Conservation (phyloP, 2,888 invertebrate species). For the Drosophila nr. fundita region DNA sequence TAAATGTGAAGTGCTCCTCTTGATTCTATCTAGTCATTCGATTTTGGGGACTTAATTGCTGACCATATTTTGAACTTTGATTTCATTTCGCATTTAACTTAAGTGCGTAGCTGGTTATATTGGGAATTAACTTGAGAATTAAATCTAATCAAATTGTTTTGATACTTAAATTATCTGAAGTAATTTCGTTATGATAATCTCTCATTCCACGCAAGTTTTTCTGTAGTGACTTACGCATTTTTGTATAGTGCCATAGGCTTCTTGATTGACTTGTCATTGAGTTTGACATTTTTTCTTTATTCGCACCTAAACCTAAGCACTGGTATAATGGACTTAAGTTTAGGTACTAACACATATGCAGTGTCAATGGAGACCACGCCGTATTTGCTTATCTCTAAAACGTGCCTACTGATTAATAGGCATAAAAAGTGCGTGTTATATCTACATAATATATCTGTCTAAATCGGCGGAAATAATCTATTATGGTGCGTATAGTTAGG, state of each 20-base stretch:
- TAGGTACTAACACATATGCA: neutral
- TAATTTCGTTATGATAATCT: conserved; percentile 40
- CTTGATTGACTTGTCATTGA: conserved; percentile 32
- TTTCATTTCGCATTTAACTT: conserved; percentile 15
- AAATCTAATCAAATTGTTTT: conserved; percentile 65
- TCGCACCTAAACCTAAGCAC: conserved; percentile 26
- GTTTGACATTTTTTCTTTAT: conserved; percentile 23
- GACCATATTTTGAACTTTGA: conserved; percentile 26
- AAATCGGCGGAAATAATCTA: conserved; percentile 67
- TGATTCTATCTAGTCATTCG: conserved; percentile 1
- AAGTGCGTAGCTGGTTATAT: conserved; percentile 54
- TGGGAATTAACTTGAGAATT: conserved; percentile 22
- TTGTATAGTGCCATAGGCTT: conserved; percentile 27
- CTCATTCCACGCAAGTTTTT: neutral
- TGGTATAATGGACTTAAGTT: neutral
- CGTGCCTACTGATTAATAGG: conserved; percentile 49
- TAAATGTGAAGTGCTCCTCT: neutral
- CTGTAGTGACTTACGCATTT: conserved; percentile 28
- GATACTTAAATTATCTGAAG: conserved; percentile 33
- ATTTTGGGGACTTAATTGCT: neutral
- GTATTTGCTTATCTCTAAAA: conserved; percentile 20
- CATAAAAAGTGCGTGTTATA: conserved; percentile 56
- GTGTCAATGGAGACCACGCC: neutral
- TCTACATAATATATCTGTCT: conserved; percentile 15
- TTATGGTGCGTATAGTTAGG: conserved; percentile 46